phyloP scores from a whole-genome alignment of 2,888 invertebrate species.

The Tolmerus cingulatus region DNA sequence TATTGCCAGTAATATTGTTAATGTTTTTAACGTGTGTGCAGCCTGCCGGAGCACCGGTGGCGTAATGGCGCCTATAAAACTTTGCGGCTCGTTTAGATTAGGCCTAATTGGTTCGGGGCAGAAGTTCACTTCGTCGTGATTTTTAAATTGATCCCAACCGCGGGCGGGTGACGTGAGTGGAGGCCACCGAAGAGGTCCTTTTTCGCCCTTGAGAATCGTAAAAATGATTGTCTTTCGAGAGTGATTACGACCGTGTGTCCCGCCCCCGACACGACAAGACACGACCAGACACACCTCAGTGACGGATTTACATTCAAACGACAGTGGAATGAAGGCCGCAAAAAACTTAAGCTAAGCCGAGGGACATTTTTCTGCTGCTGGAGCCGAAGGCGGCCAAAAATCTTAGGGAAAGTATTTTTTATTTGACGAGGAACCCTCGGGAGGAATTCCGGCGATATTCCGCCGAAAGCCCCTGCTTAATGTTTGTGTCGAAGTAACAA shows the following conservation, averaged over 20 bases:
- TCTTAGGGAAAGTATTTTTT: conserved; percentile 16
- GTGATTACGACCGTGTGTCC: conserved; percentile 44
- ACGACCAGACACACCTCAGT: background rate
- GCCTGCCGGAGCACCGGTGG: background rate
- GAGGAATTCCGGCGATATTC: conserved; percentile 38
- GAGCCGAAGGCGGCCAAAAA: background rate
- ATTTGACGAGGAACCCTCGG: conserved; percentile 22
- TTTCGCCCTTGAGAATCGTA: background rate
- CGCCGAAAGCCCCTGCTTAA: conserved; percentile 35
- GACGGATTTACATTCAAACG: background rate
- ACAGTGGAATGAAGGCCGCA: background rate
- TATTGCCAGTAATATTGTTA: conserved; percentile 22
- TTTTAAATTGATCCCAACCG: conserved; percentile 16
- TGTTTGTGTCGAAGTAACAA: conserved; percentile 41
- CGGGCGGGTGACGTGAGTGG: background rate
- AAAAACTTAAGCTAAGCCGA: conserved; percentile 11
- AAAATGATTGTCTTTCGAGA: conserved; percentile 43
- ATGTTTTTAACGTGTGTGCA: background rate
- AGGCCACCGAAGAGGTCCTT: background rate
- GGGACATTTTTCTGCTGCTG: background rate
- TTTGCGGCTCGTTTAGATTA: conserved; percentile 36
- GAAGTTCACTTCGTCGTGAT: background rate
- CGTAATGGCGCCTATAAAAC: conserved; percentile 33
- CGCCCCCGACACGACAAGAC: background rate
- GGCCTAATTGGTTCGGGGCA: conserved; percentile 9